Percentiles rank a stretch among this genome's conserved stretches.
Conservation (phyloP, 1,140 invertebrate species). For the Samia ricini region DNA sequence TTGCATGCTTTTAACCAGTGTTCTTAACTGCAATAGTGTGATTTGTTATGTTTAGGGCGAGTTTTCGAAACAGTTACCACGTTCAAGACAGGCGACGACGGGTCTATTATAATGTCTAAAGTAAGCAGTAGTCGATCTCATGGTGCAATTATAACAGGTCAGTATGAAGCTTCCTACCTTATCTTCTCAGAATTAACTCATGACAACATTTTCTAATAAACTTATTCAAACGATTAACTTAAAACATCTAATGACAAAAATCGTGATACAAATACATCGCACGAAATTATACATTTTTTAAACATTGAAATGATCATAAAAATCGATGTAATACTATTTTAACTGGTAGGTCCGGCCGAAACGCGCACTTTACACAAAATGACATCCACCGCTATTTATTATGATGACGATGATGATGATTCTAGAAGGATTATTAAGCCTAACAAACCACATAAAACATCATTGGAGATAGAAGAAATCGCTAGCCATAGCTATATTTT, state of each 20-base stretch:
- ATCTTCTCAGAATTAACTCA: constrained; percentile 39
- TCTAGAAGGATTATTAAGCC: constrained; percentile 66
- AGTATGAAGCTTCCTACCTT: constrained; percentile 63
- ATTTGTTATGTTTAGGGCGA: constrained; percentile 74
- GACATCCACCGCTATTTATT: constrained; percentile 80
- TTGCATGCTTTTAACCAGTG: constrained; percentile 69
- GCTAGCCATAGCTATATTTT: constrained; percentile 80
- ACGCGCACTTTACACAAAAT: constrained; percentile 82
- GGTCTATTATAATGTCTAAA: constrained; percentile 81
- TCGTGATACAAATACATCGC: constrained; percentile 3
- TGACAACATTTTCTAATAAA: background rate
- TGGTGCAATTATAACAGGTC: constrained; percentile 81
- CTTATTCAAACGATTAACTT: constrained; percentile 2
- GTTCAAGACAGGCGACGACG: constrained; percentile 79
- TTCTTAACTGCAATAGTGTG: constrained; percentile 70
- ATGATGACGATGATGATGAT: constrained; percentile 70
- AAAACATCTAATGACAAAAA: constrained; percentile 3
- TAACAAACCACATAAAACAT: constrained; percentile 72
- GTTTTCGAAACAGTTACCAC: constrained; percentile 80
- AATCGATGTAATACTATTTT: constrained; percentile 69
- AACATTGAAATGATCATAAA: constrained; percentile 30
- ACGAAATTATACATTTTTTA: background rate
- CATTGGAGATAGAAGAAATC: constrained; percentile 79
- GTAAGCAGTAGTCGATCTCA: constrained; percentile 80
- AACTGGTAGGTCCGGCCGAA: constrained; percentile 81